A percentile compares a stretch with the other conserved stretches of the same genome.
These are phyloP conservation scores for Schrankia costaestrigalis DNA, from an alignment of 2,888 invertebrate genomes.

Conservation along the genomic window DNA sequence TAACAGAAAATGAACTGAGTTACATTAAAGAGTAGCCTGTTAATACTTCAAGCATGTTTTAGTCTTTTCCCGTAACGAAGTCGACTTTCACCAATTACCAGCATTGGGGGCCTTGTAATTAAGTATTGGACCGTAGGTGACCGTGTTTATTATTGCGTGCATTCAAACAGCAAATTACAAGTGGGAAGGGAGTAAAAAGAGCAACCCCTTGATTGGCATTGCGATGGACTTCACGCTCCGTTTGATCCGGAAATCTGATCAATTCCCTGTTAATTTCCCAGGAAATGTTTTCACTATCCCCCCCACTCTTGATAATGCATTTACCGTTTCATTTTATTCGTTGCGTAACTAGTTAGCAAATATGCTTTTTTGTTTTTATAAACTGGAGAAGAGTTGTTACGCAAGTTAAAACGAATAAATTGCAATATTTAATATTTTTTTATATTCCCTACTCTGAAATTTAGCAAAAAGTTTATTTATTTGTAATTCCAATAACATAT, in stretches of 20 bases:
- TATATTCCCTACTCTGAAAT: no score
- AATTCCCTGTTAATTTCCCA: conserved; percentile 67
- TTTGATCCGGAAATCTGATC: conserved; percentile 74
- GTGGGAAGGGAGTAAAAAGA: conserved; percentile 35
- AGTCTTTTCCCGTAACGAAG: no score
- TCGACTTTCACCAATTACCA: conserved; percentile 10
- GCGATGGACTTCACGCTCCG: conserved; percentile 66
- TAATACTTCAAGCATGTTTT: no score
- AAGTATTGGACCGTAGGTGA: conserved; percentile 8
- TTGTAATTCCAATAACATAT: no score
- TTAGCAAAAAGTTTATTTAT: no score
- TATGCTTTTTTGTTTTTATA: no score
- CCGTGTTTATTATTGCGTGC: conserved; percentile 31
- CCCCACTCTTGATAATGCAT: conserved; percentile 40
- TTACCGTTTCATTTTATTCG: conserved; percentile 53
- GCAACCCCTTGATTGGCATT: conserved; percentile 66
- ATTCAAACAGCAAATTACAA: conserved; percentile 42
- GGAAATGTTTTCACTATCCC: conserved; percentile 57
- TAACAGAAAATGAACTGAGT: no score
- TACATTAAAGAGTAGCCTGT: no score
- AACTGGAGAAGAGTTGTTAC: no score
- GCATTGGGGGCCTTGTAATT: conserved; percentile 17
- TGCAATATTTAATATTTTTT: no score
- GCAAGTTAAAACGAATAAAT: no score
- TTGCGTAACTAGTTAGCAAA: conserved; percentile 3